phyloP scores from a whole-genome alignment of 2,113 vertebrate species.

The Puntigrus tetrazona region DNA sequence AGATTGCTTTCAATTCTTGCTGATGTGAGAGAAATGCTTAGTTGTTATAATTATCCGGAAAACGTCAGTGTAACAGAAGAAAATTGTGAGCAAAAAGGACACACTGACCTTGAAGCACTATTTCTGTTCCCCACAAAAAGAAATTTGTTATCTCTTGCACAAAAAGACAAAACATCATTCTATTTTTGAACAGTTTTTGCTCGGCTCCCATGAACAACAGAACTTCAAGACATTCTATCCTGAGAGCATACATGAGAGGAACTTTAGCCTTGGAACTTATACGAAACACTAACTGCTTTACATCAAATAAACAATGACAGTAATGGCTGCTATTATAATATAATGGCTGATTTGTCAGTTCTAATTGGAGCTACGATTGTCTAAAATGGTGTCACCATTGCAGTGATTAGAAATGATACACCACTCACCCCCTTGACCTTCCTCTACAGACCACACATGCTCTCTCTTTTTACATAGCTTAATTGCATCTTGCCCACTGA shows the following conservation, averaged over 20 bases:
- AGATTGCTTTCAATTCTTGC: constrained; percentile 8
- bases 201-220: not conserved
- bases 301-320: constrained; percentile 35
- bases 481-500: constrained; percentile 50
- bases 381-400: constrained; percentile 53
- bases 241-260: not conserved
- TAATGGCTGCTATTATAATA: constrained; percentile 52
- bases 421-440: constrained; percentile 53
- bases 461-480: constrained; percentile 56
- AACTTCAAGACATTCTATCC: constrained; percentile 17
- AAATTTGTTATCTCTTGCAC: constrained; percentile 7
- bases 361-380: constrained; percentile 52
- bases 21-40: constrained; percentile 10
- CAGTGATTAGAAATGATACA: constrained; percentile 57
- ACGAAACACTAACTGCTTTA: constrained; percentile 48
- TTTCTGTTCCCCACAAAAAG: constrained; percentile 12
- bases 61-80: not conserved
- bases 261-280: constrained; percentile 13
- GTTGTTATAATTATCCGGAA: constrained; percentile 14
- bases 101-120: constrained; percentile 2
- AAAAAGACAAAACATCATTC: not conserved
- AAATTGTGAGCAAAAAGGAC: constrained; percentile 6
- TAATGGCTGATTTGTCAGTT: constrained; percentile 51
- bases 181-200: not conserved
- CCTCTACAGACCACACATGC: constrained; percentile 47